Base-by-base conservation (phyloP, 2,888 invertebrate genomes). In the Hipparchia sbordonii region DNA sequence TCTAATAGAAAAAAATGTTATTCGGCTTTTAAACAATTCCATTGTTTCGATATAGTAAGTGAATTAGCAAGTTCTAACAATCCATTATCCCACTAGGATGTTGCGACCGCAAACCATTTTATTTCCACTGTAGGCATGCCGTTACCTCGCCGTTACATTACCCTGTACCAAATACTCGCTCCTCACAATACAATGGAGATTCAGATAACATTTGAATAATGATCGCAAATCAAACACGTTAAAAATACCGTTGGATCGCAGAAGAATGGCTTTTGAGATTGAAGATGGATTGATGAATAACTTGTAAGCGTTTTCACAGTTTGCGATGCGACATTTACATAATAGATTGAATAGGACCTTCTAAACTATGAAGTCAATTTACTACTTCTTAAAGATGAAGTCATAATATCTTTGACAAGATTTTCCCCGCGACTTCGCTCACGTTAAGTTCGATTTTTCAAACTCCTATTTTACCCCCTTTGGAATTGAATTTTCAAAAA, bases 181-280 rank as follows among this genome's bases (percentile, higher is more conserved):
- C 65, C 23, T 33, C 23, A 52, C 65, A 33, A 51, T 12, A 65
- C 65, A 65, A 65, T 65, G 13, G 52, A 33, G 5, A 23, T 52
- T 65, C 65, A 33, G 65, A 65, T 52, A 33, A 65, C 65, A 52
- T 65, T 52, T 65, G 23, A 3, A 10, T 6, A 33, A 52, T 10
- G 51, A 65, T 52, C 65, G 65, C 65, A 65, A 65, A 65, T 52
- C 52, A 65, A 65, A 33, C 65, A 62, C 46, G 46, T 13, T 23
- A 46, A 62, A 60, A 63, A 33, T 65, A 65, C 65, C 65, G 65
- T 65, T 65, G 51, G 6, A 60, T 60, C 3, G 33, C 12, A 52
- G 33, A 52, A 33, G 63, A 33, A 65, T 51, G 63, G 51, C 23
- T 63, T 65, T 52, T 51, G 52, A 56, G 33, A 65, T 13, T 51